Conservation (phyloP, 2,797 vertebrate genomes). For the Hydrocynus forskahlii region DNA sequence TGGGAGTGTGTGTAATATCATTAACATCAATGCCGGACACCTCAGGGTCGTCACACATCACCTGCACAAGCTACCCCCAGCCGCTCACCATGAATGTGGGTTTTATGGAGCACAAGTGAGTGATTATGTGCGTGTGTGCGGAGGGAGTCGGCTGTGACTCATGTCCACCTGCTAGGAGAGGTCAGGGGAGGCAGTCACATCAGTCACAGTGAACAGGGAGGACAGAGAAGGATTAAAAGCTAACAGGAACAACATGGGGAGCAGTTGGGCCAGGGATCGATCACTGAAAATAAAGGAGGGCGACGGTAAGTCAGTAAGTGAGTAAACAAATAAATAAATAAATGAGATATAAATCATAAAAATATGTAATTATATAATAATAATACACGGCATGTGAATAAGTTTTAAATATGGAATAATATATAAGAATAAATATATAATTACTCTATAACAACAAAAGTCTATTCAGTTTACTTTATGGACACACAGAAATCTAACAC, state of each 20-base stretch:
- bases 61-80: conserved; percentile 24
- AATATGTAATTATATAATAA: no score
- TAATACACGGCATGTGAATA: no score
- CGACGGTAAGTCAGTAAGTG: no score
- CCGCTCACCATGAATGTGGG: conserved; percentile 14
- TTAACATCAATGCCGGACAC: background rate
- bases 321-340: no score
- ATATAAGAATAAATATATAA: no score
- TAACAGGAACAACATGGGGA: conserved; percentile 13
- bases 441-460: no score
- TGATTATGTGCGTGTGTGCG: conserved; percentile 13
- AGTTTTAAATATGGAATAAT: no score
- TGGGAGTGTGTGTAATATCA: conserved; percentile 15
- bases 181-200: conserved; percentile 12
- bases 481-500: no score
- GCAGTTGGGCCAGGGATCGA: background rate
- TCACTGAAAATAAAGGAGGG: background rate
- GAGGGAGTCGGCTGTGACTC: conserved; percentile 39
- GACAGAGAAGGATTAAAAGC: conserved; percentile 42
- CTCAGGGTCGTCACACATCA: conserved; percentile 28
- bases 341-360: no score
- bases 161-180: conserved; percentile 50
- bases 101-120: conserved; percentile 6
- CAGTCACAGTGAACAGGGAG: conserved; percentile 17
- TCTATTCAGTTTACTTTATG: no score